These are phyloP conservation scores for Thamnophis sirtalis DNA, from an alignment of 2,113 vertebrate genomes.

Conservation along the genomic window DNA sequence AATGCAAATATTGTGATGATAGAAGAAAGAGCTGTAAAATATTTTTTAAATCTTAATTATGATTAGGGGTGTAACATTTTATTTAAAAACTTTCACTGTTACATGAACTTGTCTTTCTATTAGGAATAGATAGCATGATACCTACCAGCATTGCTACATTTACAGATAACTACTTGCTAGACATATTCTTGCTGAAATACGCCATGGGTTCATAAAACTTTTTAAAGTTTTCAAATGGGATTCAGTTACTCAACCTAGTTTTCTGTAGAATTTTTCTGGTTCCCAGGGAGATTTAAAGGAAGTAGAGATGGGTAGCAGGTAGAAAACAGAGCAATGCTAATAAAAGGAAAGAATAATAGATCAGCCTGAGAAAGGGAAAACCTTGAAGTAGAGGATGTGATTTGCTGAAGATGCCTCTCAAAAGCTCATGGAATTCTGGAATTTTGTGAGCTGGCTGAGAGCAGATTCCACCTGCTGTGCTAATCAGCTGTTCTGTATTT, in stretches of 20 bases:
- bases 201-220: neutral
- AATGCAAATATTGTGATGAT: neutral
- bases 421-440: neutral
- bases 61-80: neutral
- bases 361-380: neutral
- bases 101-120: neutral
- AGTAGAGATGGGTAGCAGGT: neutral
- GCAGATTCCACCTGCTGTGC: neutral
- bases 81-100: neutral
- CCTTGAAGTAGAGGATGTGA: neutral
- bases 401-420: neutral
- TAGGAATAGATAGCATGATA: neutral
- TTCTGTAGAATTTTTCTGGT: neutral
- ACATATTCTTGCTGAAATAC: neutral
- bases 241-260: neutral
- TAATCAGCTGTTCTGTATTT: neutral
- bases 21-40: neutral
- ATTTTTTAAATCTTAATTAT: neutral
- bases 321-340: neutral
- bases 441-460: neutral
- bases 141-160: neutral
- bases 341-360: neutral
- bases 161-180: neutral
- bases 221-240: neutral
- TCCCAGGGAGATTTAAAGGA: neutral